Conservation (phyloP, 2,888 invertebrate genomes). For the Rutpela maculata region DNA sequence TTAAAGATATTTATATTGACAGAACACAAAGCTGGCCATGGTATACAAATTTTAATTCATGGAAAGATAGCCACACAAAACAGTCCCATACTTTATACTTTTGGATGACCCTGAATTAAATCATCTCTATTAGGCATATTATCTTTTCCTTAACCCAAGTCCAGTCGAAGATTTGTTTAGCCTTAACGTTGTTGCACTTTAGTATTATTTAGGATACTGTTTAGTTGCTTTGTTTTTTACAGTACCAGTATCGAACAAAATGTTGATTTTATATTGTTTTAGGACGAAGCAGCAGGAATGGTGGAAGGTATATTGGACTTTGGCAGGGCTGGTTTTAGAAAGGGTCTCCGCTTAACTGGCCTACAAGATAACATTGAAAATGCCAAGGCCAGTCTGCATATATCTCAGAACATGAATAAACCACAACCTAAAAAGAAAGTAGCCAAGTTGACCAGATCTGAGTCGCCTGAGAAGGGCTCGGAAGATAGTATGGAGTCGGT, state of each 20-base stretch:
- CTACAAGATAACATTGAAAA: conserved; percentile 75
- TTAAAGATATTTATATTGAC: no score
- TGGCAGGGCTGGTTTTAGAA: conserved; percentile 79
- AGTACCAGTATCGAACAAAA: background rate
- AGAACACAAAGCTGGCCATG: no score
- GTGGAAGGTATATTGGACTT: conserved; percentile 80
- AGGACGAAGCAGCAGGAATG: conserved; percentile 81
- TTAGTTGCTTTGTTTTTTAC: background rate
- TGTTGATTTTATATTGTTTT: conserved; percentile 26
- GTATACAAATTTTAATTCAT: no score
- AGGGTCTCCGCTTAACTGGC: conserved; percentile 78
- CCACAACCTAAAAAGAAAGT: conserved; percentile 49
- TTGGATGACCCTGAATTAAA: background rate
- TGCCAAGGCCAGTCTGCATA: conserved; percentile 57
- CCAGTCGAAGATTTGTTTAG: background rate
- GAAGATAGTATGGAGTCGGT: conserved; percentile 66
- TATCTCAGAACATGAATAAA: conserved; percentile 45
- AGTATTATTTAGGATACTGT: background rate
- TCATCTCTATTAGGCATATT: background rate
- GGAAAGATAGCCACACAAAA: no score
- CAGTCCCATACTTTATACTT: background rate
- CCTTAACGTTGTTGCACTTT: background rate
- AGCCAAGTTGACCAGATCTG: conserved; percentile 51
- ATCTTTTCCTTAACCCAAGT: background rate
- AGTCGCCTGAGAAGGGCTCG: conserved; percentile 58